Evolutionary conservation across 2,888 invertebrate genomes (phyloP).

Genomic region (Metallyticus violacea): DNA sequence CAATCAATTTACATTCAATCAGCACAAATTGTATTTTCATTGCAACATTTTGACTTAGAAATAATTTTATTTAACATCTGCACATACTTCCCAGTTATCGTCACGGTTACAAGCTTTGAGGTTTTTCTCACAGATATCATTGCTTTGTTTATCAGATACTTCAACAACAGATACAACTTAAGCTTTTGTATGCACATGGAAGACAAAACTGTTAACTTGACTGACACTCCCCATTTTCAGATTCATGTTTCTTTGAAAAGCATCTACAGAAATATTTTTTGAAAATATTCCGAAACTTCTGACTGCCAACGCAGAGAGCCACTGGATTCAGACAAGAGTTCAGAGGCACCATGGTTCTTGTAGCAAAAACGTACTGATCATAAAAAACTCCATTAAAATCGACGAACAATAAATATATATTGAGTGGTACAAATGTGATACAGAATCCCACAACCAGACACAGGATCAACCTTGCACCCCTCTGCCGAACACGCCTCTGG

Average conservation of each 20-base stretch:
- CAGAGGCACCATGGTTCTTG: neutral
- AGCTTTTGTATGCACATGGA: too few species aligned
- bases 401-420: neutral
- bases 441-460: neutral
- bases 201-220: too few species aligned
- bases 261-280: neutral
- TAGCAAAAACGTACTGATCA: neutral
- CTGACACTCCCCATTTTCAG: too few species aligned
- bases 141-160: too few species aligned
- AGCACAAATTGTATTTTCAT: too few species aligned
- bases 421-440: neutral
- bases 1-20: too few species aligned
- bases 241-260: neutral
- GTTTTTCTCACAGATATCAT: too few species aligned
- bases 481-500: neutral
- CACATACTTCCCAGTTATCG: too few species aligned
- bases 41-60: too few species aligned
- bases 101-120: too few species aligned
- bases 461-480: neutral
- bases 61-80: too few species aligned
- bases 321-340: neutral
- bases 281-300: neutral
- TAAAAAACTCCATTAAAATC: neutral
- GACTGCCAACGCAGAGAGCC: neutral
- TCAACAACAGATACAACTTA: too few species aligned